Conservation (phyloP, 2,888 invertebrate species). For the Ptychoptera albimana region DNA sequence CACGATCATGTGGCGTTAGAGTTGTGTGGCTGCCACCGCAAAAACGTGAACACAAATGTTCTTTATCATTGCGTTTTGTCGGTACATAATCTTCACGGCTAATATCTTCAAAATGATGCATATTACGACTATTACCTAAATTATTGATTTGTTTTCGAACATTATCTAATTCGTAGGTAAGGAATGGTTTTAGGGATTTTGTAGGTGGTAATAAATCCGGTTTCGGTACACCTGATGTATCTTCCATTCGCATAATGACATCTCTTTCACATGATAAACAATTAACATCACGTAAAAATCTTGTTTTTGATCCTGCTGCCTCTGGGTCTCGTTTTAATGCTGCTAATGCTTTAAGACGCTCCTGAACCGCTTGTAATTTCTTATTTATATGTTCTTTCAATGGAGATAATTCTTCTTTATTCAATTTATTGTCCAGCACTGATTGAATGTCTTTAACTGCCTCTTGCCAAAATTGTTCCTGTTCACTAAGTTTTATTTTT, state of each 20-base stretch:
- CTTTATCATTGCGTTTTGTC: slow-evolving; percentile 12
- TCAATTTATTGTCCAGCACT: slow-evolving; percentile 47
- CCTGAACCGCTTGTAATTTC: slow-evolving; percentile 42
- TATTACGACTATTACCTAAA: slow-evolving; percentile 21
- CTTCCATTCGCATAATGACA: slow-evolving; percentile 50
- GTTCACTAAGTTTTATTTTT: slow-evolving; percentile 40
- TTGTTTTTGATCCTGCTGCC: slow-evolving; percentile 55
- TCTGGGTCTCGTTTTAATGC: slow-evolving; percentile 44
- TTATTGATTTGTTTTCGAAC: slow-evolving; percentile 18
- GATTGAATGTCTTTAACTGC: slow-evolving; percentile 49
- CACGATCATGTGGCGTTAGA: slow-evolving; percentile 53
- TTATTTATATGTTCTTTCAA: slow-evolving; percentile 46
- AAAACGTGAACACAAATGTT: slow-evolving; percentile 51
- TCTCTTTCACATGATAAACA: slow-evolving; percentile 64
- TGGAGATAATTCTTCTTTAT: slow-evolving; percentile 46
- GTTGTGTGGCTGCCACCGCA: slow-evolving; percentile 65
- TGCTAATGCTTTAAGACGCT: slow-evolving; percentile 41
- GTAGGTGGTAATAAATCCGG: slow-evolving; percentile 38
- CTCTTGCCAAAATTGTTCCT: slow-evolving; percentile 42
- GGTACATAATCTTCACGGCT: slow-evolving; percentile 14
- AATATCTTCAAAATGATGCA: slow-evolving; percentile 30
- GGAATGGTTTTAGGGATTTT: slow-evolving; percentile 48
- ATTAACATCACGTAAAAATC: slow-evolving; percentile 50
- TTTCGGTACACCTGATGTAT: slow-evolving; percentile 32
- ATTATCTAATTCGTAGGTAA: slow-evolving; percentile 53